Evolutionary conservation across 2,888 invertebrate species (phyloP), one percentile per base, ranked within the genome.

Genomic region (Phalera bucephala): DNA sequence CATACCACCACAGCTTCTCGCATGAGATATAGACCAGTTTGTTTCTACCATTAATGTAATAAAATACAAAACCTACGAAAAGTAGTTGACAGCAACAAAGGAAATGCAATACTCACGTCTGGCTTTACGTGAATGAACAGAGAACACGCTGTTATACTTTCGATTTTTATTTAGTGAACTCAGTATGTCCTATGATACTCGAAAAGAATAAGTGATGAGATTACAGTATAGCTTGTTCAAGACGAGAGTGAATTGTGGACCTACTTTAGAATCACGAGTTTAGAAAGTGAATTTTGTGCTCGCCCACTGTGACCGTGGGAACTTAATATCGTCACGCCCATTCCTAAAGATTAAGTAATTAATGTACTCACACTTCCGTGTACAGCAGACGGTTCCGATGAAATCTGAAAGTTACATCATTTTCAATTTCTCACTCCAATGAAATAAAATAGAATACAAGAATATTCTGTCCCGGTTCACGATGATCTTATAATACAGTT

Each of bases 221-320:
- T 19, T n/a, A 8, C 12, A 8, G 9, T 15, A 28, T 10, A 9
- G 9, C 9, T 15, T 13, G n/a, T 27, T 28, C 14, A 28, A 14
- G 12, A 5, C 23, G 25, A 23, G 23, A 23, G 25, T 25, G 25
- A 25, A 25, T 25, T 25, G 12, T 12, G 4, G 23, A 6, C n/a
- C 20, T 27, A 13, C 35, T 29, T 31, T 33, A 32, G 36, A 50
- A 29, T 41, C 28, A 48, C 38, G 38, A 36, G 35, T 48, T 53
- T 64, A 64, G 64, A 64, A 64, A 64, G 64, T 59, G 64, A 64
- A 50, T 58, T 48, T 43, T 31, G 40, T 52, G 60, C 36, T 41
- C 38, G 35, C 29, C 14, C 15, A 22, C 31, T 52, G 48, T 51
- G 56, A 46, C 62, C 52, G 60, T 54, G 64, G 46, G 58, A 63